Percentiles rank a stretch among this genome's conserved stretches.
phyloP scores from a whole-genome alignment of 2,113 vertebrate genomes.

The Colistium nudipinnis region DNA sequence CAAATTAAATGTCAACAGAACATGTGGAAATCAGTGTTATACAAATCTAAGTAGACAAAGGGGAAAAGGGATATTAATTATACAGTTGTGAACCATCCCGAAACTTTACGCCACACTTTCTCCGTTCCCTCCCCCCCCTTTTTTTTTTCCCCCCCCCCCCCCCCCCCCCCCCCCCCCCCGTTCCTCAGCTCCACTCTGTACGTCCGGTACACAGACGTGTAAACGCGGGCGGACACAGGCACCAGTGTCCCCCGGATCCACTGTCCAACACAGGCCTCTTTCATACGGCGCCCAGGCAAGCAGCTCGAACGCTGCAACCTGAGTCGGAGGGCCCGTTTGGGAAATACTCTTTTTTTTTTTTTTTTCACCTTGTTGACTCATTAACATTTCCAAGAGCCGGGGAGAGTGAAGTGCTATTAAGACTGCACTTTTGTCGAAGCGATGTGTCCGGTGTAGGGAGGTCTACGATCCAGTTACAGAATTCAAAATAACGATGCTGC shows the following conservation, averaged over 20 bases:
- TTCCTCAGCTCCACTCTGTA: conserved; percentile 42
- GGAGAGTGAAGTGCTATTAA: conserved; percentile 4
- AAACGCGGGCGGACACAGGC: conserved; percentile 58
- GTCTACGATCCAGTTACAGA: conserved; percentile 19
- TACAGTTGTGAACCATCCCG: neutral
- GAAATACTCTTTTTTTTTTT: conserved; percentile 36
- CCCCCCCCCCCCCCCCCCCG: neutral
- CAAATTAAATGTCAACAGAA: no score
- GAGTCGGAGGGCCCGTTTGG: conserved; percentile 39
- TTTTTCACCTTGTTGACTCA: conserved; percentile 41
- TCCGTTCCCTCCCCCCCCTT: neutral
- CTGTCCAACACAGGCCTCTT: conserved; percentile 73
- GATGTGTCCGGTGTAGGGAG: neutral
- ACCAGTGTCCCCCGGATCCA: conserved; percentile 62
- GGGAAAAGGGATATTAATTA: neutral
- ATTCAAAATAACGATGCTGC: conserved; percentile 53
- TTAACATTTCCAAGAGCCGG: conserved; percentile 35
- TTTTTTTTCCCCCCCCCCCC: neutral
- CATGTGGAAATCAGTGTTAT: no score
- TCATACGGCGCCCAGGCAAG: conserved; percentile 68
- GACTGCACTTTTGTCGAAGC: conserved; percentile 25
- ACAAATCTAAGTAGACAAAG: no score
- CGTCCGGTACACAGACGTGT: conserved; percentile 49
- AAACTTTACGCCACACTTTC: conserved; percentile 35
- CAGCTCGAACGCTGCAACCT: conserved; percentile 65